Evolutionary conservation across 2,888 invertebrate species (phyloP), one percentile per base, ranked within the genome.

Genomic region (Quadroppia sp.): DNA sequence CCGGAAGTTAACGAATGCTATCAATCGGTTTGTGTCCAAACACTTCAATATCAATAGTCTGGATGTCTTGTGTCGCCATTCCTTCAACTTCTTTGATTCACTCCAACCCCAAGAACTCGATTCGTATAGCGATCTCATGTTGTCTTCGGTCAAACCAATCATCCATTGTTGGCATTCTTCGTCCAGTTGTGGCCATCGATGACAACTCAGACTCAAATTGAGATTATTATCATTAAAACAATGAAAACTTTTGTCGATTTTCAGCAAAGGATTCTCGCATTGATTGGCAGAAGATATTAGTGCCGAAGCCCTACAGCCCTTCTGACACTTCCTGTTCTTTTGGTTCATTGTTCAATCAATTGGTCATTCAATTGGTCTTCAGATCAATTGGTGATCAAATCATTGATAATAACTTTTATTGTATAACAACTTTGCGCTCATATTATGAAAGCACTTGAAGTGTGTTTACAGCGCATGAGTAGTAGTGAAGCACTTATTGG

Each of bases 1-100:
- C 81, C 92, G 84, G 82, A 91, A 92, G 83, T 92, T 91, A 72
- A 88, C 87, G 82, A 90, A 91, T 1, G 88, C 92, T 72, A 90
- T 83, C 0, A 87, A 67, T 50, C 42, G 86, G 72, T 82, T 81
- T 9, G 82, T 83, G 28, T 82, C 32, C 30, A 32, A 23, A 53
- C 45, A 30, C 53, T n/a, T 53, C 56, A 80, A 82, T 17, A 67
- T 4, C 20, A 83, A 77, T 9, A 83, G 79, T 78, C 83, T 80
- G 0, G 85, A 82, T n/a, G 81, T 82, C 11, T 83, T 81, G 48
- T 84, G 83, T 17, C 79, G 79, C 78, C 85, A 80, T 78, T 85
- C 85, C 53, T 81, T 81, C 45, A 79, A 77, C 78, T 85, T 85
- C 40, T 82, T 80, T 69, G 81, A 79, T 75, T 82, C 82, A 76